A percentile compares a stretch with the other conserved stretches of the same genome.
Conservation (phyloP, 1,140 invertebrate genomes). For the Drosophila mayri region DNA sequence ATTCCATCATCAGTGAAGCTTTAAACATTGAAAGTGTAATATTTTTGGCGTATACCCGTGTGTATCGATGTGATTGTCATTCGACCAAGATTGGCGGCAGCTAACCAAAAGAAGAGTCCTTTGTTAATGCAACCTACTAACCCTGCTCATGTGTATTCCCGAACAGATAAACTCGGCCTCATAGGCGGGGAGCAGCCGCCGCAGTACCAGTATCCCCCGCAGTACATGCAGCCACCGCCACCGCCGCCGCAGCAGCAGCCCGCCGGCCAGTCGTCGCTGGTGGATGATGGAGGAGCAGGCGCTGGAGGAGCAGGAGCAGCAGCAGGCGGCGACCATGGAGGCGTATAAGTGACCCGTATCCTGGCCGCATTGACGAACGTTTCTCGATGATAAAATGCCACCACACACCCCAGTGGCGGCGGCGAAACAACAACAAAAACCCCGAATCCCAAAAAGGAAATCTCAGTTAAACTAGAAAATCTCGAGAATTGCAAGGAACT, state of each 20-base stretch:
- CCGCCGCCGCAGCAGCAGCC: constrained; percentile 67
- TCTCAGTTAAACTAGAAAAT: constrained; percentile 76
- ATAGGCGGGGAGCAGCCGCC: constrained; percentile 85
- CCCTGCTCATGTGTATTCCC: neutral
- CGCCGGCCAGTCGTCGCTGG: constrained; percentile 74
- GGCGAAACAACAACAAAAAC: constrained; percentile 32
- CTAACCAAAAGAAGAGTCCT: neutral
- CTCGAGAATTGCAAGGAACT: constrained; percentile 62
- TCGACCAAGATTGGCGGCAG: constrained; percentile 40
- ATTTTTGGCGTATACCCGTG: constrained; percentile 68
- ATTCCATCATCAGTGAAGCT: constrained; percentile 53
- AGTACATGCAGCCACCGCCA: constrained; percentile 83
- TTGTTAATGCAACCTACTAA: constrained; percentile 3
- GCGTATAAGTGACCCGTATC: constrained; percentile 69
- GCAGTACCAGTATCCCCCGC: constrained; percentile 82
- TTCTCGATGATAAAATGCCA: constrained; percentile 38
- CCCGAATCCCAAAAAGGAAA: constrained; percentile 33
- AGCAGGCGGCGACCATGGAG: constrained; percentile 52
- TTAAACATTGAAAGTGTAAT: constrained; percentile 58
- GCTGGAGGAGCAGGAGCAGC: constrained; percentile 36
- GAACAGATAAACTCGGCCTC: constrained; percentile 81
- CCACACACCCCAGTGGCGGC: constrained; percentile 9
- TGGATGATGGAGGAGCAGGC: constrained; percentile 52
- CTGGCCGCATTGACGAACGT: constrained; percentile 16
- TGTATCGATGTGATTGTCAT: constrained; percentile 75